Evolutionary conservation across 2,797 vertebrate genomes (phyloP), one percentile per base, ranked within the genome.

Genomic region (Chelidonichthys spinosus): DNA sequence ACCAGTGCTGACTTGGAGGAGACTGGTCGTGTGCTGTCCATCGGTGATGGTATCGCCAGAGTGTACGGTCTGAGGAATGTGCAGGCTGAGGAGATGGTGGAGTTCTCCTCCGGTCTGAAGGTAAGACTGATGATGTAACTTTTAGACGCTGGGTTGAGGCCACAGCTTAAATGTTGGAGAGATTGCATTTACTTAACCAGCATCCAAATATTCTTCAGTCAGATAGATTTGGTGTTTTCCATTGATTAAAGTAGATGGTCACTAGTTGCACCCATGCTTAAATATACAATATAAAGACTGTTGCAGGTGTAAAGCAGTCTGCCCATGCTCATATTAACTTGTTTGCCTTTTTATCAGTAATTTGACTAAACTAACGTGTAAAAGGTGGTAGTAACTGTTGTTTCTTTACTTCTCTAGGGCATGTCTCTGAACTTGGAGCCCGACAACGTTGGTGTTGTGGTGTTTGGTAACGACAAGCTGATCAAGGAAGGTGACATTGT

Each of bases 341-440:
- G 6, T 2, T 46, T 46, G 44, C 5, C 14, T 6, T 15, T 46
- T 47, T 15, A n/a, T 47, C 15, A n/a, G 17, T n/a, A 47, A n/a
- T n/a, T 47, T 46, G 14, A 15, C 44, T n/a, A 3, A 47, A 17
- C 46, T 47, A 47, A 47, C 7, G 46, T 15, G 6, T 25, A 25
- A 17, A 7, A 47, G 2, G 47, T 50, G 17, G n/a, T 50, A 18
- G 2, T 69, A 55, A 72, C 10, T 1, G 18, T 61, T 68, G 5
- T 54, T 49, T 66, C 33, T 53, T 62, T 11, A 66, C 49, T 69
- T 33, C 3, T 61, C 6, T 68, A 99, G 98, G 98, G 98, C 9
- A 99, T 98, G 98, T 97, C 98, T 91, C 92, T 99, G 95, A 99
- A 99, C 91, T 96, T 99, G 96, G 98, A 99, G 92, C 95, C 98